Base-by-base conservation (phyloP, 2,797 vertebrate genomes). In the Eospalax fontanierii region DNA sequence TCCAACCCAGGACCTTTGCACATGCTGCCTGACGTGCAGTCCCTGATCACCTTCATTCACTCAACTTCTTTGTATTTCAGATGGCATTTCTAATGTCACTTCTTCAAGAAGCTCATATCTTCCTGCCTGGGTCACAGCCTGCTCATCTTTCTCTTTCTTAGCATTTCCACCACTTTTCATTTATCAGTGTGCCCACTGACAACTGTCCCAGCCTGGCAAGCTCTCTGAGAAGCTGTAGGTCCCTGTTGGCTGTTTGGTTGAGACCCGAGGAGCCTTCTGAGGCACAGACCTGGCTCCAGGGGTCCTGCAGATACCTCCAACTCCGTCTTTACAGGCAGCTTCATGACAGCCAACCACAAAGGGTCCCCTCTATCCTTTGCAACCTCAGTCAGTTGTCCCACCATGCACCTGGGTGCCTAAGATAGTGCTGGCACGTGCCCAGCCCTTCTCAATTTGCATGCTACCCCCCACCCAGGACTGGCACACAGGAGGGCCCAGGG, bases 1-100 rank as follows among this genome's bases (percentile, higher is more conserved):
- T 88, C 59, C 9, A 30, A 83, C 70, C 89, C 79, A 75, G 94
- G 73, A 19, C 46, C 78, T 96, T 92, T 82, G 63, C 11, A 75
- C 16, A 12, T 22, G 40, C 66, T 70, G 4, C 68, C 74, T 35
- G 7, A 8, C 66, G 59, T 1, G 3, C 16, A 24, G n/a, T 18
- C 24, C 9, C 75, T 30, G 14, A 15, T 68, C 12, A 68, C 30
- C 63, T 26, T 78, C 38, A 78, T 46, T 28, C 28, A 73, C 4
- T 10, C 50, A 73, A 21, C 40, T 90, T 57, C 54, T 19, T 14
- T 0, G 15, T 46, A 28, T 46, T 28, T 79, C 66, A 66, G 50
- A 57, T 26, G 3, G 30, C 9, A 76, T 43, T 7, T 61, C 54
- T 35, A 78, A 1, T 7, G 40, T 54, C 40, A 9, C 33, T 63